Evolutionary conservation across 1,140 invertebrate genomes (phyloP), one percentile per base, ranked within the genome.

Genomic region (Myzus persicae): DNA sequence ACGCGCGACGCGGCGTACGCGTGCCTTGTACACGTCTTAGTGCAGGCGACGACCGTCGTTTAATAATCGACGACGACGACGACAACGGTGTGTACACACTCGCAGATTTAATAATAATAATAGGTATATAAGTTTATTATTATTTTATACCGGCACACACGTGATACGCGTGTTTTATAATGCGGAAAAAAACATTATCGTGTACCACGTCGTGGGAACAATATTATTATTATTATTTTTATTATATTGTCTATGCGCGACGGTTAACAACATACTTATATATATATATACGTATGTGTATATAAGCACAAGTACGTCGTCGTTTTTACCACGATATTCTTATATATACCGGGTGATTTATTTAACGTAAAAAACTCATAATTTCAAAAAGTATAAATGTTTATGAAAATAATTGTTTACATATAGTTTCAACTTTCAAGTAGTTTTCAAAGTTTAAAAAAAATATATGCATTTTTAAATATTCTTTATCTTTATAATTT

Each of bases 201-300:
- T 76, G 59, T 76, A n/a, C 31, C n/a, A 76, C n/a, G 59, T n/a
- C 59, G 59, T 76, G 59, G 59, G 59, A 76, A 76, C 59, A 76
- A n/a, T n/a, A 76, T 76, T 76, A 76, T 76, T 76, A 76, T 67
- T 67, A 67, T 67, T n/a, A 67, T 59, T 59, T 31, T 67, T 67
- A 67, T 67, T 76, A 76, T 76, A 76, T 67, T 67, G 59, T 67
- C 31, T 67, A 31, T 31, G 59, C 59, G 59, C 59, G 22, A 22
- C 31, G 26, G 59, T 67, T 67, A 67, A 67, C 11, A 31, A 31
- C 4, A 67, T 26, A 26, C 7, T 8, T 54, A 54, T 1, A 26
- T n/a, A 67, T n/a, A 67, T 31, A 31, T 9, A 67, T 14, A 31
- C n/a, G 14, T 67, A 67, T 67, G 26, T n/a, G 11, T 59, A 26